A percentile compares a stretch with the other conserved stretches of the same genome.
phyloP scores from a whole-genome alignment of 2,113 vertebrate genomes.

The Cryptomyrus ogoouensis region DNA sequence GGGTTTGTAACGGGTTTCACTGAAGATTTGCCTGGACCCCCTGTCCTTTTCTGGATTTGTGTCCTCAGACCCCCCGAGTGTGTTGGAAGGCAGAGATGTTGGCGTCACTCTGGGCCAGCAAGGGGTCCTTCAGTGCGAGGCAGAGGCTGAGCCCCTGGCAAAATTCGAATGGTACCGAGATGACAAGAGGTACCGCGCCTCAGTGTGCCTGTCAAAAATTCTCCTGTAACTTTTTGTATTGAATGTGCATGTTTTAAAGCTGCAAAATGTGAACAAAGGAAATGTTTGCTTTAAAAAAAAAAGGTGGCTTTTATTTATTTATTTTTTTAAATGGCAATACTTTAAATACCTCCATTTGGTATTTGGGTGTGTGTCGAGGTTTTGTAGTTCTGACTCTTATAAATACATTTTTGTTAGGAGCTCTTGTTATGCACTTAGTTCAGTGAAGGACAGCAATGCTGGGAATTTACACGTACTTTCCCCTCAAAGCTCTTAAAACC shows the following conservation, averaged over 20 bases:
- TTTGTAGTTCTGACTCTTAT: background rate
- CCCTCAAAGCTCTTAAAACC: background rate
- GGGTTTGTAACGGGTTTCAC: background rate
- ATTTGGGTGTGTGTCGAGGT: background rate
- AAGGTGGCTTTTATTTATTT: background rate
- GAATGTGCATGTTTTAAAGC: background rate
- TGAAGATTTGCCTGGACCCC: background rate
- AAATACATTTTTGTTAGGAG: background rate
- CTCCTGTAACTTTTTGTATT: background rate
- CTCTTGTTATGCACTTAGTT: background rate
- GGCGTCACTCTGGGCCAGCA: slow-evolving; percentile 82
- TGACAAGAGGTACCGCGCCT: slow-evolving; percentile 73
- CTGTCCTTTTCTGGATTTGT: slow-evolving; percentile 3
- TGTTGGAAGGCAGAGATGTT: slow-evolving; percentile 80
- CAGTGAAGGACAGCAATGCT: background rate
- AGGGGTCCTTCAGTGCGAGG: slow-evolving; percentile 84
- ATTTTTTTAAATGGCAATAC: background rate
- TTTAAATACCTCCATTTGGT: background rate
- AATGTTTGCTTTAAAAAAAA: background rate
- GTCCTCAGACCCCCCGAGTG: slow-evolving; percentile 76
- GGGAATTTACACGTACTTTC: slow-evolving; percentile 8
- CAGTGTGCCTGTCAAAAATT: background rate
- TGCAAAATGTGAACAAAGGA: background rate
- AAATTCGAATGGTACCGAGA: slow-evolving; percentile 96
- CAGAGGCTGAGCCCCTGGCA: slow-evolving; percentile 80